These are phyloP conservation scores for Harpegnathos saltator DNA, from an alignment of 1,140 invertebrate genomes.

Conservation along the genomic window DNA sequence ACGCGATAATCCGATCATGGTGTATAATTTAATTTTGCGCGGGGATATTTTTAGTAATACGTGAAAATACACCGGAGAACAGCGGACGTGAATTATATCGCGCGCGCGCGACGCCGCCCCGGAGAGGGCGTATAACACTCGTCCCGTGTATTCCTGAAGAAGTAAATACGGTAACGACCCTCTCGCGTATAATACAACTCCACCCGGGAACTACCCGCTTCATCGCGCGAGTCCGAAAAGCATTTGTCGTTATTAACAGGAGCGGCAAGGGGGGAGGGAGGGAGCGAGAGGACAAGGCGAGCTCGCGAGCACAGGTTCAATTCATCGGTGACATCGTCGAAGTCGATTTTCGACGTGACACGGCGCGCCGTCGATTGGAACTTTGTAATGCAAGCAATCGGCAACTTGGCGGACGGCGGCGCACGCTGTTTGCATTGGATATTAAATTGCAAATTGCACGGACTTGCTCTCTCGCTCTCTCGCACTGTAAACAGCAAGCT, in stretches of 20 bases:
- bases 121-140: too few relatives aligned
- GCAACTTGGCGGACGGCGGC: conserved; percentile 17
- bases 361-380: conserved; percentile 24
- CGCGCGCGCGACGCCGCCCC: too few relatives aligned
- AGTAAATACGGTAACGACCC: conserved; percentile 61
- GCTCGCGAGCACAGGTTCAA: conserved; percentile 21
- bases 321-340: conserved; percentile 34
- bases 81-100: background rate
- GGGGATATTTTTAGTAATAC: background rate
- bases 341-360: conserved; percentile 9
- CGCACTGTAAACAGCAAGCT: background rate
- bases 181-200: conserved; percentile 48
- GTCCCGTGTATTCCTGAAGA: conserved; percentile 14
- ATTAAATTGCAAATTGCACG: conserved; percentile 1
- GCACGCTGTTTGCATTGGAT: conserved; percentile 10
- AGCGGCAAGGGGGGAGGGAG: too few relatives aligned
- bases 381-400: conserved; percentile 39
- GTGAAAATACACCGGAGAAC: background rate
- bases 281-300: too few relatives aligned
- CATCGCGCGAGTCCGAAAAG: conserved; percentile 4
- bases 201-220: conserved; percentile 24
- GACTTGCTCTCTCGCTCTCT: background rate
- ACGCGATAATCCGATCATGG: background rate
- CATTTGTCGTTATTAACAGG: conserved; percentile 60
- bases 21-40: background rate